Conservation (phyloP, 1,140 invertebrate species). For the Teleogryllus occipitalis region DNA sequence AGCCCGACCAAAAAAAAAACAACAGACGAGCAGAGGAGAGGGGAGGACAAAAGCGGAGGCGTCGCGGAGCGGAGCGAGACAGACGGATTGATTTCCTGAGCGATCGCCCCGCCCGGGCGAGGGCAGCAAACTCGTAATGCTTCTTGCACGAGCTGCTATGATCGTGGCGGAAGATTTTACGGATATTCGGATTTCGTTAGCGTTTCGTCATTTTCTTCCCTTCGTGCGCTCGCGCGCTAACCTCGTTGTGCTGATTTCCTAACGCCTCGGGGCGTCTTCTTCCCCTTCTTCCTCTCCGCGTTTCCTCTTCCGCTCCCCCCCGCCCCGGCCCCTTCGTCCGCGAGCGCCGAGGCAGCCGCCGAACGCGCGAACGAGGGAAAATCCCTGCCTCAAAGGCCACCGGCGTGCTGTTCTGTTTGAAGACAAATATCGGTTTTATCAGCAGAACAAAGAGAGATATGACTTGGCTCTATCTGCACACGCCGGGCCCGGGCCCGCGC, state of each 20-base stretch:
- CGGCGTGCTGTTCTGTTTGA: neutral
- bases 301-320: neutral
- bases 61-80: neutral
- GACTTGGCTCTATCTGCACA: neutral
- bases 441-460: conserved; percentile 4
- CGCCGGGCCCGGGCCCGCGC: no score
- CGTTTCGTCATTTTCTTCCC: neutral
- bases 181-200: conserved; percentile 1
- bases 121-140: neutral
- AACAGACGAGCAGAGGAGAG: no score
- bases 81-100: neutral
- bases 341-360: neutral
- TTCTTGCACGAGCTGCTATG: neutral
- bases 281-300: neutral
- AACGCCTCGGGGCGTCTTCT: neutral
- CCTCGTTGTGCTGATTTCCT: neutral
- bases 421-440: conserved; percentile 5
- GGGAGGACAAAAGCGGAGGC: no score
- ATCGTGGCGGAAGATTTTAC: conserved; percentile 3
- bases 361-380: neutral
- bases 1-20: neutral
- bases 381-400: neutral
- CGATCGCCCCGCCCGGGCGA: neutral
- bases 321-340: no score
- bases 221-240: neutral